phyloP scores from a whole-genome alignment of 2,888 invertebrate species.

The Venusia cambrica region DNA sequence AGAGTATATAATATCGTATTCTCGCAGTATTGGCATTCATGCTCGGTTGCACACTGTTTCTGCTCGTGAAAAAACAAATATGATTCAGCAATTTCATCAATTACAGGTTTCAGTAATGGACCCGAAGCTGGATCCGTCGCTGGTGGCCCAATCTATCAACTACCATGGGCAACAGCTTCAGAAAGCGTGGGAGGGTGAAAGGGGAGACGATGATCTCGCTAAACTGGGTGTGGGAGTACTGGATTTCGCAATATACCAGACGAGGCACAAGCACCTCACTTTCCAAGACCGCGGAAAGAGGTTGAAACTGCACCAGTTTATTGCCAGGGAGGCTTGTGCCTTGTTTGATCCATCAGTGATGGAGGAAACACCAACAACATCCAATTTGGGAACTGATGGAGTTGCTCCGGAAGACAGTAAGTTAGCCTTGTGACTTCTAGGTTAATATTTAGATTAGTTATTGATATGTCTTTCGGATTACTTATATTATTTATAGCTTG shows the following conservation, averaged over 20 bases:
- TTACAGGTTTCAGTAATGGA: conserved; percentile 53
- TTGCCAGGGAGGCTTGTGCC: conserved; percentile 90
- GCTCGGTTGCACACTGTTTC: no score
- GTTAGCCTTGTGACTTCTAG: no score
- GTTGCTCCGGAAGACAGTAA: conserved; percentile 79
- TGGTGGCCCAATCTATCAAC: conserved; percentile 87
- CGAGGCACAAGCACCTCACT: conserved; percentile 89
- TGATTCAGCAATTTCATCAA: no score
- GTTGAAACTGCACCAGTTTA: conserved; percentile 91
- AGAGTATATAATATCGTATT: no score
- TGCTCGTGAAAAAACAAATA: no score
- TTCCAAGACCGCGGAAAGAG: conserved; percentile 92
- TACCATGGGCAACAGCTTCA: conserved; percentile 94
- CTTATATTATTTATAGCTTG: no score
- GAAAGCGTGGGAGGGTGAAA: conserved; percentile 93
- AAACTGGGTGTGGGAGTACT: conserved; percentile 82
- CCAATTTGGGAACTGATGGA: conserved; percentile 76
- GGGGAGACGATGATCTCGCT: conserved; percentile 87
- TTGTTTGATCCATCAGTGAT: conserved; percentile 83
- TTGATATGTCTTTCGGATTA: no score
- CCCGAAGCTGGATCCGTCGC: conserved; percentile 67
- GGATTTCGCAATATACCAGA: conserved; percentile 88
- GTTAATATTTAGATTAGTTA: no score
- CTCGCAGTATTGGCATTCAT: no score
- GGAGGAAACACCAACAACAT: conserved; percentile 72